Conservation (phyloP, 64 coral and sea anemone genomes). For the Pocillopora verrucosa region DNA sequence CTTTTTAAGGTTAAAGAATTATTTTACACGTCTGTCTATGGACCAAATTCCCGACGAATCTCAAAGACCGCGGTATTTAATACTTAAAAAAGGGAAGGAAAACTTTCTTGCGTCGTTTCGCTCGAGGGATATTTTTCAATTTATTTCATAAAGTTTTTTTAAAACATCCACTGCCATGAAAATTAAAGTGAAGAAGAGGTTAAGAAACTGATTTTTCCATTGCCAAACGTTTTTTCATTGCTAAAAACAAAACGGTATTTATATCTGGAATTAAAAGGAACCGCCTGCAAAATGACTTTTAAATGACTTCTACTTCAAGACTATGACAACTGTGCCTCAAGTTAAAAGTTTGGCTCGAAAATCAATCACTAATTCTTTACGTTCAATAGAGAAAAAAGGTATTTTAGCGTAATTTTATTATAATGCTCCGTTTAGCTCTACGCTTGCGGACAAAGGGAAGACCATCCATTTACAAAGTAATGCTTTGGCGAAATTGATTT, state of each 20-base stretch:
- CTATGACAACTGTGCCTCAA: constrained; percentile 6
- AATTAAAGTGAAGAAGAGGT: background rate
- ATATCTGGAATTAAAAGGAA: background rate
- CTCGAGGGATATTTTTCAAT: too few relatives aligned
- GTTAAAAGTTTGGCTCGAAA: constrained; percentile 30
- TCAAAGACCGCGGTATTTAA: too few relatives aligned
- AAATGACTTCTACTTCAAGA: constrained; percentile 27
- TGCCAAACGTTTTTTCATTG: background rate
- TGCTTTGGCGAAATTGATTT: constrained; percentile 30
- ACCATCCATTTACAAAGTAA: constrained; percentile 23
- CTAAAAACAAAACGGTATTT: background rate
- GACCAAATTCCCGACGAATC: too few relatives aligned
- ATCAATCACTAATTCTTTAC: constrained; percentile 47
- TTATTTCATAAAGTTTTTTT: background rate
- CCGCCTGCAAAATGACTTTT: constrained; percentile 45
- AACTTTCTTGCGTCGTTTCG: too few relatives aligned
- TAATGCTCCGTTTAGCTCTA: background rate
- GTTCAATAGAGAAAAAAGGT: constrained; percentile 22
- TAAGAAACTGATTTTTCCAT: background rate
- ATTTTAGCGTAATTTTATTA: constrained; percentile 40
- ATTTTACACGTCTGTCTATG: too few relatives aligned
- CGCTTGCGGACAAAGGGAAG: constrained; percentile 2
- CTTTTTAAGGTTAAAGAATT: background rate
- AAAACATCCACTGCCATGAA: background rate
- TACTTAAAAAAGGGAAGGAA: too few relatives aligned